These are phyloP conservation scores for Leucoraja ocellata DNA, from an alignment of 2,797 vertebrate species.

Conservation along the genomic window DNA sequence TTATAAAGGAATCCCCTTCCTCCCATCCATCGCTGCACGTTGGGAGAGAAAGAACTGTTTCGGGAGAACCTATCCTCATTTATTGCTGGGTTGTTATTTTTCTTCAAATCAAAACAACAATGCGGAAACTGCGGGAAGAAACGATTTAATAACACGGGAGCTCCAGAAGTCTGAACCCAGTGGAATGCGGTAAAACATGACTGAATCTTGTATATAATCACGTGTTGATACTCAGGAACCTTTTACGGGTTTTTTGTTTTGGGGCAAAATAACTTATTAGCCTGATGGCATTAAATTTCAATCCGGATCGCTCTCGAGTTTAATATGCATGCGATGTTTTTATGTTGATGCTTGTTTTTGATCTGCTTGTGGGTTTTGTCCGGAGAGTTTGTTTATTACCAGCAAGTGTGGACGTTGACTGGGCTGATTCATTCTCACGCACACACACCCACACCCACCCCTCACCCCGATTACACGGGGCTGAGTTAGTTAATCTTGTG, in stretches of 20 bases:
- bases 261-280: background rate
- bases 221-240: background rate
- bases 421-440: background rate
- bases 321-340: background rate
- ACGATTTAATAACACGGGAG: background rate
- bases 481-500: slow-evolving; percentile 1
- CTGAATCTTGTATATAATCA: background rate
- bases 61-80: background rate
- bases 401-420: slow-evolving; percentile 4
- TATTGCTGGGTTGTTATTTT: background rate
- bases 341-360: too few species aligned
- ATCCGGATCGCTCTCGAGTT: background rate
- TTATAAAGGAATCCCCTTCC: background rate
- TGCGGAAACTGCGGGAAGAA: background rate
- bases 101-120: background rate
- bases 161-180: background rate
- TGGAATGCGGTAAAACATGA: slow-evolving; percentile 22
- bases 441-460: background rate
- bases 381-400: background rate
- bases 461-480: background rate
- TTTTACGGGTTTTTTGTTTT: background rate
- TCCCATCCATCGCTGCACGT: background rate
- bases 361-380: background rate
- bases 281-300: background rate
- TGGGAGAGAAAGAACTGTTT: background rate